Evolutionary conservation across 2,888 invertebrate genomes (phyloP).

Genomic region (Caenorhabditis parvicauda): DNA sequence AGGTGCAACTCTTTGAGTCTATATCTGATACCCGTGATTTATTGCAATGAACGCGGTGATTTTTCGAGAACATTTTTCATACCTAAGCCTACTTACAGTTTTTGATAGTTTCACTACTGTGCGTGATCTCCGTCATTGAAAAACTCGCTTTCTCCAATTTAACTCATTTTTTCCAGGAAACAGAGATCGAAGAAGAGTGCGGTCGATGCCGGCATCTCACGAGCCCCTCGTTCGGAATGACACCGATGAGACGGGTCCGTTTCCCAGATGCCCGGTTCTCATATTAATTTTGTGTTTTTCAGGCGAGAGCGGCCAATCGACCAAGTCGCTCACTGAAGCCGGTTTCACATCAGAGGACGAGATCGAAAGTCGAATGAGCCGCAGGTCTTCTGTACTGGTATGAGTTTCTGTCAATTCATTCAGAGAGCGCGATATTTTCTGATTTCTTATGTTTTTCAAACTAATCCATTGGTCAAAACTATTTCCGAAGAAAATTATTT

Average conservation of each 20-base stretch:
- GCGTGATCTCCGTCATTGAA: too few relatives aligned
- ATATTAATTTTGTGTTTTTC: too few relatives aligned
- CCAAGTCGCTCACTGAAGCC: conserved; percentile 32
- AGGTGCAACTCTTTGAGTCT: too few relatives aligned
- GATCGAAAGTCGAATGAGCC: conserved; percentile 38
- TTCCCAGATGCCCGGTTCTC: too few relatives aligned
- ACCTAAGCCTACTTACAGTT: too few relatives aligned
- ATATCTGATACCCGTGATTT: too few relatives aligned
- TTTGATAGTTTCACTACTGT: too few relatives aligned
- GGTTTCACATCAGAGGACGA: conserved; percentile 36
- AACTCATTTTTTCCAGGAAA: background rate
- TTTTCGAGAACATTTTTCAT: too few relatives aligned
- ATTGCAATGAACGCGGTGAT: too few relatives aligned
- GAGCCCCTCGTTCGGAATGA: conserved; percentile 32
- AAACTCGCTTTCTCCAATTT: too few relatives aligned
- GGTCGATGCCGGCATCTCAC: conserved; percentile 10
- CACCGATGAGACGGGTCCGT: conserved; percentile 21
- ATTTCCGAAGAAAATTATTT: conserved; percentile 1
- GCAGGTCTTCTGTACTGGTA: conserved; percentile 42
- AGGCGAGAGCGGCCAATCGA: conserved; percentile 36
- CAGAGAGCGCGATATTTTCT: too few relatives aligned
- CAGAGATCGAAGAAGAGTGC: conserved; percentile 7
- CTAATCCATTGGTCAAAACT: background rate
- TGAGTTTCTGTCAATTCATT: conserved; percentile 2
- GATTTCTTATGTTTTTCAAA: background rate